Evolutionary conservation across 2,888 invertebrate species (phyloP), one percentile per base, ranked within the genome.

Genomic region (Hylaea fasciaria): DNA sequence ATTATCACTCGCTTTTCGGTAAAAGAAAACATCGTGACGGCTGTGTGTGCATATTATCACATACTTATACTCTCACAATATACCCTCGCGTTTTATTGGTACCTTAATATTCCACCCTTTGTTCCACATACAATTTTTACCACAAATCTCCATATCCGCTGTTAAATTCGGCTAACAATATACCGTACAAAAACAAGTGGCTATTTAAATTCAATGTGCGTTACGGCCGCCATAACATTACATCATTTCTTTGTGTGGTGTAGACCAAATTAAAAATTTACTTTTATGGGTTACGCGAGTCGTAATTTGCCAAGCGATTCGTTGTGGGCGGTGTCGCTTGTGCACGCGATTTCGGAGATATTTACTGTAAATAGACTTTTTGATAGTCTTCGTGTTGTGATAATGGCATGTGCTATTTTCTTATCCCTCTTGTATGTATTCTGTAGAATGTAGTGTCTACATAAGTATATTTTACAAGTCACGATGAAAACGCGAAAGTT

Each of bases 221-320:
- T 46, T 57, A 48, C 60, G 11, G 45, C 43, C 46, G 59, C 70
- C 52, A 62, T 70, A 65, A 70, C 66, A 68, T 70, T 70, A 68
- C 64, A 68, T 70, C 66, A 70, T 68, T 63, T 66, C 66, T 68
- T 66, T 66, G 68, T 70, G 58, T 48, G 65, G 65, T 57, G 58
- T 63, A 62, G 57, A 63, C 65, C 60, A 64, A 68, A 70, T 70
- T 70, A 70, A 70, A 70, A 68, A 65, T 66, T 55, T 66, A 70
- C 66, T 52, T 66, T 64, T 66, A 68, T 64, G 50, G 53, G 49
- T 50, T 55, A 51, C 54, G 41, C 22, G 57, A 16, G 32, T 37
- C 46, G 55, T 51, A 55, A 60, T 60, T 54, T 40, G 47, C 50
- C 35, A 10, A 39, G 52, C 43, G 40, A 54, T 50, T 55, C 53